phyloP scores from a whole-genome alignment of 2,113 vertebrate species.

The Chionodraco myersi region DNA sequence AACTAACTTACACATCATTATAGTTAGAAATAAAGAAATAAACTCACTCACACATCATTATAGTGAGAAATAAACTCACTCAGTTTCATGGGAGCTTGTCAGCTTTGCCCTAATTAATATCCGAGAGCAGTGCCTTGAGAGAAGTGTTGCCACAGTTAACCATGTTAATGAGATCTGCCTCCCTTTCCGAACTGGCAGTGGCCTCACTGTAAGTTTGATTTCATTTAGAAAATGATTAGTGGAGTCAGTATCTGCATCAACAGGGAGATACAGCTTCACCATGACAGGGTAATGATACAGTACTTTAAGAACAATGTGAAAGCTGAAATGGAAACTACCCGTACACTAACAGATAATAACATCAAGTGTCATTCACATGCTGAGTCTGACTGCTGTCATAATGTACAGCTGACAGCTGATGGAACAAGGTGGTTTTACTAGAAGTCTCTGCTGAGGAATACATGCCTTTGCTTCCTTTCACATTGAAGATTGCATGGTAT shows the following conservation, averaged over 20 bases:
- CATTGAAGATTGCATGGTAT: not conserved
- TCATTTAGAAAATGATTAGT: conserved; percentile 36
- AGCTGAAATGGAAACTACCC: not conserved
- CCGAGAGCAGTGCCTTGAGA: conserved; percentile 46
- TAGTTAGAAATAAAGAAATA: conserved; percentile 29
- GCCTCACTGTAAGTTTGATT: conserved; percentile 36
- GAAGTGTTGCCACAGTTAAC: conserved; percentile 31
- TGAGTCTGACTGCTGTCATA: not conserved
- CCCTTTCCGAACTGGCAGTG: conserved; percentile 9
- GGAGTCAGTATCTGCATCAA: conserved; percentile 11
- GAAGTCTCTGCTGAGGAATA: not conserved
- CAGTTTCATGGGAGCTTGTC: conserved; percentile 43
- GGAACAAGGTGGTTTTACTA: not conserved
- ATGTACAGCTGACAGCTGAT: not conserved
- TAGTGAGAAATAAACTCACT: conserved; percentile 26
- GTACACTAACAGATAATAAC: not conserved
- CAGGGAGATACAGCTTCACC: not conserved
- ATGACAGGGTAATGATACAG: not conserved
- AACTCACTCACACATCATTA: conserved; percentile 21
- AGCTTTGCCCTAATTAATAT: conserved; percentile 64
- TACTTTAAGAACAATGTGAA: not conserved
- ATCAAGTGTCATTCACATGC: not conserved
- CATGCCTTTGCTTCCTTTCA: not conserved
- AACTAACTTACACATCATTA: conserved; percentile 18
- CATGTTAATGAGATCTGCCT: conserved; percentile 63